These are phyloP conservation scores for Campoplex capitator DNA, from an alignment of 2,888 invertebrate species.

Conservation along the genomic window DNA sequence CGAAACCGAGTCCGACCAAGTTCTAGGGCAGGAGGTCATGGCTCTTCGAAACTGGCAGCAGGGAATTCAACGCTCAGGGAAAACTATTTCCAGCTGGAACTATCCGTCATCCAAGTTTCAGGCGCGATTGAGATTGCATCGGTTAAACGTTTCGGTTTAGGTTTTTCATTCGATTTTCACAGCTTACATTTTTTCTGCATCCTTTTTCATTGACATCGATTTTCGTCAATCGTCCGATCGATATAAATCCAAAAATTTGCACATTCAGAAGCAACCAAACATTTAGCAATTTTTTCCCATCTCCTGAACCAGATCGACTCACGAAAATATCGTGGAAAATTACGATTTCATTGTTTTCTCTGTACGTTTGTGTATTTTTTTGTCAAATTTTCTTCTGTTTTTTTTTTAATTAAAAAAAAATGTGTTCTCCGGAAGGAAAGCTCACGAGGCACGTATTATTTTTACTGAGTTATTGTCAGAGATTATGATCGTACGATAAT, in stretches of 20 bases:
- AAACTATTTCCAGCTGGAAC: constrained; percentile 60
- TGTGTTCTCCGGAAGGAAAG: background rate
- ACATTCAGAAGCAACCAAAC: no score
- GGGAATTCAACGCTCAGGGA: constrained; percentile 36
- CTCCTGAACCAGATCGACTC: no score
- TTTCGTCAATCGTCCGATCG: no score
- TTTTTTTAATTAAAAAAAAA: background rate
- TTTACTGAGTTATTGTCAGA: background rate
- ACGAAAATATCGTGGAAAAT: no score
- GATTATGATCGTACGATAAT: background rate
- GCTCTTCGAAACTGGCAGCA: constrained; percentile 49
- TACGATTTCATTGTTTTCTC: no score
- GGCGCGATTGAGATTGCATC: constrained; percentile 48
- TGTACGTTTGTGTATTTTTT: background rate
- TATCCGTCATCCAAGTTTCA: constrained; percentile 24
- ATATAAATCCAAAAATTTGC: no score
- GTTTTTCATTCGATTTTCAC: background rate
- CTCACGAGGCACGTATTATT: background rate
- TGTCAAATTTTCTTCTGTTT: background rate
- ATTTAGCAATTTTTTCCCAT: no score
- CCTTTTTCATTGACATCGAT: no score
- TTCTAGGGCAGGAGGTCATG: constrained; percentile 70
- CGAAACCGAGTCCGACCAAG: constrained; percentile 42
- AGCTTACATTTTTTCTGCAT: no score
- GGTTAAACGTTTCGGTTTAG: constrained; percentile 59